These are phyloP conservation scores for Ophiodon elongatus DNA, from an alignment of 2,113 vertebrate genomes.

Conservation along the genomic window DNA sequence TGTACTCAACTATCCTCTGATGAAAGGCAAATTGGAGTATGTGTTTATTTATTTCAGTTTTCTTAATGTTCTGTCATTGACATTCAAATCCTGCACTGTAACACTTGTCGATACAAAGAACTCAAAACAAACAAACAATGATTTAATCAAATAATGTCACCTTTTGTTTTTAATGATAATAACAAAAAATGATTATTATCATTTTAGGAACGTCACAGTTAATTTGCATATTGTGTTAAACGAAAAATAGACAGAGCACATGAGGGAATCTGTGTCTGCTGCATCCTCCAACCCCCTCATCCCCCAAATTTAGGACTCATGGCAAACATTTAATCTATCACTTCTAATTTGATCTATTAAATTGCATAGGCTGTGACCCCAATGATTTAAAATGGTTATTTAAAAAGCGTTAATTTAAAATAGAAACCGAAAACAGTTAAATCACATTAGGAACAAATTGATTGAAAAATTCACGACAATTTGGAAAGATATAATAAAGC, in stretches of 20 bases:
- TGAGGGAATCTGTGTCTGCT: background rate
- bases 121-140: constrained; percentile 8
- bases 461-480: background rate
- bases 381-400: background rate
- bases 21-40: background rate
- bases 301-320: background rate
- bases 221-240: background rate
- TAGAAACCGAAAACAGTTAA: background rate
- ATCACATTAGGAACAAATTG: background rate
- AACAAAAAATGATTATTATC: background rate
- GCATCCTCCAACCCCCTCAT: too few species aligned
- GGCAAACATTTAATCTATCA: background rate
- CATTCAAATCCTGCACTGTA: background rate
- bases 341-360: background rate
- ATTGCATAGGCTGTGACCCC: background rate
- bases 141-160: background rate
- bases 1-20: background rate
- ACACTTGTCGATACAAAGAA: background rate
- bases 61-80: background rate
- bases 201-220: background rate
- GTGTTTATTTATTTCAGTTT: background rate
- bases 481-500: background rate
- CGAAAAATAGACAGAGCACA: background rate
- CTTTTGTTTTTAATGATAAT: background rate
- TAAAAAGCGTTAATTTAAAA: background rate